Percentiles rank a stretch among this genome's conserved stretches.
Conservation (phyloP, 1,140 invertebrate genomes). For the Zaprionus inermis region DNA sequence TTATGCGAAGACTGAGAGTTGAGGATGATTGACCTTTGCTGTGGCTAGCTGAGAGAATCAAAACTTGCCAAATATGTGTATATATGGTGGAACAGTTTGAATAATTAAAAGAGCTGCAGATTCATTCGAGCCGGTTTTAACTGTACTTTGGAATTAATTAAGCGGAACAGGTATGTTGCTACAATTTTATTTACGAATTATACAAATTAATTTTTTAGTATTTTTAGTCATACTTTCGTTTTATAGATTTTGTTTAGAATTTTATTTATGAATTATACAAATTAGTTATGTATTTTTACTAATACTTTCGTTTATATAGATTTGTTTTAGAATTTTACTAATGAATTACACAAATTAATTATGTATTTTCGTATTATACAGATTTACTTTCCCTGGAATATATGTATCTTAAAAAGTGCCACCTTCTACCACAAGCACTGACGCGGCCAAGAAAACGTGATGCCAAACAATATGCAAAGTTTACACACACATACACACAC, state of each 20-base stretch:
- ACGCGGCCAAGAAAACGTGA: constrained; percentile 31
- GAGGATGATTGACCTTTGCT: not conserved
- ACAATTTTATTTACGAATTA: not conserved
- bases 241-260: too few relatives aligned
- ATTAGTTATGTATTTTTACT: not conserved
- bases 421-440: constrained; percentile 6
- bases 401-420: constrained; percentile 24
- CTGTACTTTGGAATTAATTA: not conserved
- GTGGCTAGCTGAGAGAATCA: not conserved
- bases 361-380: not conserved
- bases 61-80: not conserved
- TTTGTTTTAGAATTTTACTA: too few relatives aligned
- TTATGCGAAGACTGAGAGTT: not conserved
- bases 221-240: not conserved
- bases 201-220: not conserved
- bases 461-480: constrained; percentile 24
- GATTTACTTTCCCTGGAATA: too few relatives aligned
- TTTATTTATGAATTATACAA: not conserved
- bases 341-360: not conserved
- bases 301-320: not conserved
- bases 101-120: not conserved
- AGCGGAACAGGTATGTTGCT: not conserved
- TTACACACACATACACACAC: constrained; percentile 34
- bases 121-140: not conserved
- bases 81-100: not conserved